Evolutionary conservation across 2,113 vertebrate genomes (phyloP), one percentile per base, ranked within the genome.

Genomic region (Porphyrio hochstetteri): DNA sequence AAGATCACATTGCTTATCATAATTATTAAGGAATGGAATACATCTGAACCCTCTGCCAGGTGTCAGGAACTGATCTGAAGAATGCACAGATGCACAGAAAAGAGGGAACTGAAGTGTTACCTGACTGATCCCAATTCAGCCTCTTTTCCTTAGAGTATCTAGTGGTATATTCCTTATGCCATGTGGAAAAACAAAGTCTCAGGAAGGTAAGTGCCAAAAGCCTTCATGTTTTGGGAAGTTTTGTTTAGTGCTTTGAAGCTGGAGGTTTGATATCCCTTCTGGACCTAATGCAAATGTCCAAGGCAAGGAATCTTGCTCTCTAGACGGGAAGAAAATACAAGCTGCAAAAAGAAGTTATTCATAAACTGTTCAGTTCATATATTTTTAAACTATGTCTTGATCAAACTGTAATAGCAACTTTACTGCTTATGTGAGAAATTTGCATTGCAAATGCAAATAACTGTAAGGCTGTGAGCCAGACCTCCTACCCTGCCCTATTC

Each of bases 401-500:
- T 88, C 87, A 96, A 89, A 87, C 52, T 42, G 21, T 80, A 93
- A 94, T 46, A 82, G 25, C 57, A 90, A 88, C 61, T 86, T 87
- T 56, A 90, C 9, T 68, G 67, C 48, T 33, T 88, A 80, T 92
- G 84, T 82, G 50, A 85, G 50, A 90, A 82, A 96, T 95, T 80
- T 96, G 92, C 90, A 88, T 93, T 96, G 93, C 87, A 97, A 96
- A 97, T 93, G 16, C 25, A 59, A 17, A 7, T 60, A 68, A 48
- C 74, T 50, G 33, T 65, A 91, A 82, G 90, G 92, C 82, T 74
- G 33, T 10, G n/a, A 94, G 93, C 87, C 94, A 95, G 96, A 87
- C 89, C 89, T 96, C 94, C 91, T 92, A 46, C 89, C 93, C 75
- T 93, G 89, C 86, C 81, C 95, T 89, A 48, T 87, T 89, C 87